Percentiles rank a stretch among this genome's conserved stretches.
Evolutionary conservation across 1,140 invertebrate genomes (phyloP).

Genomic region (Drosophila kurseongensis): DNA sequence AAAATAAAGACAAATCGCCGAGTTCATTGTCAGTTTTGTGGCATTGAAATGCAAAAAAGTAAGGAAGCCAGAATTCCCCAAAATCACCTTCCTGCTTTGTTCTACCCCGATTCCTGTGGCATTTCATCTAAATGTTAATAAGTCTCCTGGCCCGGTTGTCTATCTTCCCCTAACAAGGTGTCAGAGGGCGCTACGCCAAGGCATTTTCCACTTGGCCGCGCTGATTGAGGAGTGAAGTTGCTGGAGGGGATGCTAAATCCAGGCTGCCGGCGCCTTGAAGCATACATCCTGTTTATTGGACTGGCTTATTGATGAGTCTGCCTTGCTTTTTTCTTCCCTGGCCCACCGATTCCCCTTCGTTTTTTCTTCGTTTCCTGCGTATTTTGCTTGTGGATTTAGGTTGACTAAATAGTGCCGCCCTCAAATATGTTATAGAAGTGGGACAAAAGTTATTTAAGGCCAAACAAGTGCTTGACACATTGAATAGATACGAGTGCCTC

Average conservation of each 20-base stretch:
- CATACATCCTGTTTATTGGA: slow-evolving; percentile 77
- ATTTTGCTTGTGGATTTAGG: slow-evolving; percentile 65
- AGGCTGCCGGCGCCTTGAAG: slow-evolving; percentile 55
- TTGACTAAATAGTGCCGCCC: slow-evolving; percentile 66
- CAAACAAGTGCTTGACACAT: slow-evolving; percentile 56
- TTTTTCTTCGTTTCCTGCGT: slow-evolving; percentile 36
- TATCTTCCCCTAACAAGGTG: slow-evolving; percentile 67
- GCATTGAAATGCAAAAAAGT: slow-evolving; percentile 67
- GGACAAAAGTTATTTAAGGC: slow-evolving; percentile 36
- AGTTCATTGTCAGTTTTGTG: slow-evolving; percentile 29
- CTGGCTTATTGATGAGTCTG: slow-evolving; percentile 77
- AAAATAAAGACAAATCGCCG: slow-evolving; percentile 59
- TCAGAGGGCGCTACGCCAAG: slow-evolving; percentile 64
- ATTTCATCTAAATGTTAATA: slow-evolving; percentile 83
- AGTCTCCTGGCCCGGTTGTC: slow-evolving; percentile 48
- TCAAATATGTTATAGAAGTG: slow-evolving; percentile 43
- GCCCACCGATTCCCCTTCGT: slow-evolving; percentile 8
- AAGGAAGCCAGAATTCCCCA: slow-evolving; percentile 12
- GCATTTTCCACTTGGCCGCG: slow-evolving; percentile 79
- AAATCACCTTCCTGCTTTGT: slow-evolving; percentile 16
- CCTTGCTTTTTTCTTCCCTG: slow-evolving; percentile 6
- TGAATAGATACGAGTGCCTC: slow-evolving; percentile 33
- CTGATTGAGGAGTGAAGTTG: slow-evolving; percentile 61
- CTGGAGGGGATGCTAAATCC: slow-evolving; percentile 39
- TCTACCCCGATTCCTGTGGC: slow-evolving; percentile 33